Percentiles rank a stretch among this genome's conserved stretches.
phyloP scores from a whole-genome alignment of 2,113 vertebrate genomes.

The Desmodus rotundus region DNA sequence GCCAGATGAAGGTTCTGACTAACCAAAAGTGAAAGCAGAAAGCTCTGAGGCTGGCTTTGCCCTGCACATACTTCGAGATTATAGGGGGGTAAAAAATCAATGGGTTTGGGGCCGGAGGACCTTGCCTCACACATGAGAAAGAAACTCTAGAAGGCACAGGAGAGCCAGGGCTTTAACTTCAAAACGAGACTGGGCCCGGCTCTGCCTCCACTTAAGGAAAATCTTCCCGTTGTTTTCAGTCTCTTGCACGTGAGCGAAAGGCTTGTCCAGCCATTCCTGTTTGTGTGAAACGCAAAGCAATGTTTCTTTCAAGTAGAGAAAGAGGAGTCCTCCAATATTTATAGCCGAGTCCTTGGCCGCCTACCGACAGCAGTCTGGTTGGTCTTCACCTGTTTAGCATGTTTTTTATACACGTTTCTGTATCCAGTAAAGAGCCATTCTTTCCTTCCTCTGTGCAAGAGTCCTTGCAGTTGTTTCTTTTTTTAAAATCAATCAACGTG shows the following conservation, averaged over 20 bases:
- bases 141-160: background rate
- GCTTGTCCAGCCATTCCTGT: background rate
- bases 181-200: background rate
- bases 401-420: background rate
- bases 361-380: background rate
- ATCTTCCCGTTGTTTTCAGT: background rate
- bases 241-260: background rate
- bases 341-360: constrained; percentile 2
- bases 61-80: background rate
- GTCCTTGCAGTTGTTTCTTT: background rate
- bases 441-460: background rate
- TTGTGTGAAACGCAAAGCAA: constrained; percentile 3
- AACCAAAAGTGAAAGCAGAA: constrained; percentile 59
- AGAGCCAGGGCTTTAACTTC: background rate
- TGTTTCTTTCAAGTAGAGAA: background rate
- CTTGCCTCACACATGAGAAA: background rate
- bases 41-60: background rate
- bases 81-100: rapidly evolving
- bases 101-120: background rate
- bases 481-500: background rate
- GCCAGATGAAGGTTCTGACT: background rate
- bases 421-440: background rate
- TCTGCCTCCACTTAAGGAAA: constrained; percentile 10
- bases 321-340: background rate
- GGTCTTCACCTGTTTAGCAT: background rate